Conservation (phyloP, 2,113 vertebrate species). For the Menura novaehollandiae region DNA sequence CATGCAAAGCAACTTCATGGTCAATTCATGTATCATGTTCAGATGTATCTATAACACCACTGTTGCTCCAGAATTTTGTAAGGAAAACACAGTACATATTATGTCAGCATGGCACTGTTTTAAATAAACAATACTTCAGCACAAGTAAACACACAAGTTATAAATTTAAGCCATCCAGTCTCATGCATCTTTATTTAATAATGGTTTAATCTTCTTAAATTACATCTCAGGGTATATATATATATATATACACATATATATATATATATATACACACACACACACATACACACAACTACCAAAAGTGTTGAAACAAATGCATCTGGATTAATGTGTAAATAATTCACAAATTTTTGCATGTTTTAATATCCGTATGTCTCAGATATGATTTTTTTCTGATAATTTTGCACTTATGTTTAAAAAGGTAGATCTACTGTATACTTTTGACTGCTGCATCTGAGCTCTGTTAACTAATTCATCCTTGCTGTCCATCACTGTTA, state of each 20-base stretch:
- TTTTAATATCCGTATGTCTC: rapidly evolving
- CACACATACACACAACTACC: neutral
- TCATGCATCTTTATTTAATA: neutral
- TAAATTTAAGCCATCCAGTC: neutral
- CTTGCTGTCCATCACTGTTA: neutral
- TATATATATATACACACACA: neutral
- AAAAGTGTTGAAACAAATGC: neutral
- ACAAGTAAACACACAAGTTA: neutral
- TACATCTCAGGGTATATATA: neutral
- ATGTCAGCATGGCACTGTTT: neutral
- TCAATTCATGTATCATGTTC: neutral
- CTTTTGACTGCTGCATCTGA: constrained; percentile 62
- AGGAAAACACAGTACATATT: neutral
- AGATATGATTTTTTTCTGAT: neutral
- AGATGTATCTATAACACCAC: neutral
- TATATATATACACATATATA: neutral
- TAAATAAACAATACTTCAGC: neutral
- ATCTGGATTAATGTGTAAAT: neutral
- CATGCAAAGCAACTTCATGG: neutral
- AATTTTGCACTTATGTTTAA: neutral
- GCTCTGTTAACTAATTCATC: neutral
- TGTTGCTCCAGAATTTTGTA: neutral
- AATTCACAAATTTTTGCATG: neutral
- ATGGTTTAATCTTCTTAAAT: neutral
- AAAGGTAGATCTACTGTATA: constrained; percentile 28